Conservation (phyloP, 2,888 invertebrate genomes). For the Notodonta ziczac region DNA sequence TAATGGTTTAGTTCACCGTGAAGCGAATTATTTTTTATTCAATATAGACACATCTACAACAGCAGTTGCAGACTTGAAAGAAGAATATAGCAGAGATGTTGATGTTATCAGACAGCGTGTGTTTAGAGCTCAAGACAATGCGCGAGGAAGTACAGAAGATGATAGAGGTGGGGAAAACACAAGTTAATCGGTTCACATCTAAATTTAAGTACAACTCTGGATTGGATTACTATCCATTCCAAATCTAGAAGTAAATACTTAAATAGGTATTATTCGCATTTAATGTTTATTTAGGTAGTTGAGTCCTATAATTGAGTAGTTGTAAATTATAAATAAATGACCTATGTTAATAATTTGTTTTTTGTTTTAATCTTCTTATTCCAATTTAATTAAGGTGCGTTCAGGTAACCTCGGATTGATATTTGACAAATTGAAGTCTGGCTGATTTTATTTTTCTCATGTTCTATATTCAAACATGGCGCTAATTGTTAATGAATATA, state of each 20-base stretch:
- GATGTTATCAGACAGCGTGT: slow-evolving; percentile 89
- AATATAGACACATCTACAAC: slow-evolving; percentile 89
- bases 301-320: neutral
- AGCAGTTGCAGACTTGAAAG: slow-evolving; percentile 84
- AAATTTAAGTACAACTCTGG: slow-evolving; percentile 90
- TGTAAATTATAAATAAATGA: neutral
- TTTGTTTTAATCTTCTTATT: no score
- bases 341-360: no score
- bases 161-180: slow-evolving; percentile 85
- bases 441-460: no score
- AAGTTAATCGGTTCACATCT: slow-evolving; percentile 83
- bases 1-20: slow-evolving; percentile 87
- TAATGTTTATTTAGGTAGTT: neutral
- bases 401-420: no score
- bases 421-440: no score
- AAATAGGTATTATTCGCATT: no score
- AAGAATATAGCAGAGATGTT: slow-evolving; percentile 90
- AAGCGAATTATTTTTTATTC: slow-evolving; percentile 87
- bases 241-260: slow-evolving; percentile 86
- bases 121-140: slow-evolving; percentile 77
- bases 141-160: slow-evolving; percentile 90
- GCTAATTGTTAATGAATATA: no score
- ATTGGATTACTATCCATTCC: slow-evolving; percentile 93
- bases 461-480: no score
- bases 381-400: no score